Conservation (phyloP, 2,113 vertebrate species). For the Prinia subflava region DNA sequence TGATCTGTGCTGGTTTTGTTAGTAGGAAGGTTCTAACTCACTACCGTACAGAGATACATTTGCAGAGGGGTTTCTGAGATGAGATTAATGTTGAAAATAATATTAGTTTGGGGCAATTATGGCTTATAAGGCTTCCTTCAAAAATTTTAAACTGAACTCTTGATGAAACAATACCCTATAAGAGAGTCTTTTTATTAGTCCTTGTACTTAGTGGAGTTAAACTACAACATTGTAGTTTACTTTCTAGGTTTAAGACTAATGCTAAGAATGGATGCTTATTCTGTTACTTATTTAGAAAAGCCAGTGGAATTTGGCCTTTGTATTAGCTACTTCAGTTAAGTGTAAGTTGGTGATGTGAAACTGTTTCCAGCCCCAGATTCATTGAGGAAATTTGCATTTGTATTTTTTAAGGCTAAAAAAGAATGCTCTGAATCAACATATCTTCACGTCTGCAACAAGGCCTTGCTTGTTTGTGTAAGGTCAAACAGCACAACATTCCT, state of each 20-base stretch:
- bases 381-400: not conserved
- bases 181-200: not conserved
- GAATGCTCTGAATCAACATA: not conserved
- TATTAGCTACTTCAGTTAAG: not conserved
- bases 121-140: not conserved
- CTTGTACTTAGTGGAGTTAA: not conserved
- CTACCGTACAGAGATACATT: not conserved
- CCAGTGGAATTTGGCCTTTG: not conserved
- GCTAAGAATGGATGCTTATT: not conserved
- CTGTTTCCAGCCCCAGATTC: not conserved
- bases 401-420: not conserved
- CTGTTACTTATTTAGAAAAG: not conserved
- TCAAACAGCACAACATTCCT: not conserved
- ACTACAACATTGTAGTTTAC: not conserved
- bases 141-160: not conserved
- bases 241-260: not conserved
- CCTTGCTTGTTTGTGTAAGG: not conserved
- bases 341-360: not conserved
- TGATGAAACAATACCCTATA: not conserved
- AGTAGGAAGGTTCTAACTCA: not conserved
- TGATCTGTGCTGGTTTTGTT: not conserved
- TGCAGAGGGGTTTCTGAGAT: not conserved
- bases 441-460: not conserved
- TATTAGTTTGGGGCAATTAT: not conserved
- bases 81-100: not conserved